These are phyloP conservation scores for Lamellibrachia luymesi DNA, from an alignment of 1,140 invertebrate genomes.

Conservation along the genomic window DNA sequence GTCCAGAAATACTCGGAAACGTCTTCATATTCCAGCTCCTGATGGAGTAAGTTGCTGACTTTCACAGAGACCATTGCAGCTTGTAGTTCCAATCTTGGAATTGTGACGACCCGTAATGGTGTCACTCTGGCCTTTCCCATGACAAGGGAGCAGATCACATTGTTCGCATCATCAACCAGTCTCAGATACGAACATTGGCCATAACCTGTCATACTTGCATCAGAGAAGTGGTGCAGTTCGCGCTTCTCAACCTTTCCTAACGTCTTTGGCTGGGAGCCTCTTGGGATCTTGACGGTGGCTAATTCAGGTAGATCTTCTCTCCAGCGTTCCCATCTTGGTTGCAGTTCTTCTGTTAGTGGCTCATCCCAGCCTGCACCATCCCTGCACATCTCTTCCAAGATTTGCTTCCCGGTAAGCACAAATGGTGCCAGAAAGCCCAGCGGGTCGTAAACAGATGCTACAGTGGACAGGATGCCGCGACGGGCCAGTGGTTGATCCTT, in stretches of 20 bases:
- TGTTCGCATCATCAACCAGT: neutral
- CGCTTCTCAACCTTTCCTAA: neutral
- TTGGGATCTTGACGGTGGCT: neutral
- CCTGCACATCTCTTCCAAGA: slow-evolving; percentile 10
- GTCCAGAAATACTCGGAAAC: too few relatives aligned
- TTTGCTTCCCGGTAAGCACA: slow-evolving; percentile 34
- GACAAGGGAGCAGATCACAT: slow-evolving; percentile 19
- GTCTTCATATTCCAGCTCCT: too few relatives aligned
- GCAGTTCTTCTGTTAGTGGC: neutral
- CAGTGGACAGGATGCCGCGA: slow-evolving; percentile 32
- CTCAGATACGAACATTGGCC: slow-evolving; percentile 26
- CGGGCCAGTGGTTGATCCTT: slow-evolving; percentile 31
- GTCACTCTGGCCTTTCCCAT: slow-evolving; percentile 25
- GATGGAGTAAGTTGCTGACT: neutral
- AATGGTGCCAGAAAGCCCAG: slow-evolving; percentile 34
- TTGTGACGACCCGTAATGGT: slow-evolving; percentile 19
- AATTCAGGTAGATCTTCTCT: slow-evolving; percentile 10
- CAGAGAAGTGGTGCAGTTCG: slow-evolving; percentile 30
- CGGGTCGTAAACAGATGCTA: slow-evolving; percentile 38
- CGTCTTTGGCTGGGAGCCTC: neutral
- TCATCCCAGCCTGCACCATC: slow-evolving; percentile 17
- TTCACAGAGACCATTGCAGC: slow-evolving; percentile 17
- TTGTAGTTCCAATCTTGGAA: slow-evolving; percentile 25
- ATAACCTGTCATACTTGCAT: slow-evolving; percentile 28
- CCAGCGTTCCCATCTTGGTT: slow-evolving; percentile 14